Evolutionary conservation across 1,140 invertebrate species (phyloP), one percentile per base, ranked within the genome.

Genomic region (Scaptomyza hsui): DNA sequence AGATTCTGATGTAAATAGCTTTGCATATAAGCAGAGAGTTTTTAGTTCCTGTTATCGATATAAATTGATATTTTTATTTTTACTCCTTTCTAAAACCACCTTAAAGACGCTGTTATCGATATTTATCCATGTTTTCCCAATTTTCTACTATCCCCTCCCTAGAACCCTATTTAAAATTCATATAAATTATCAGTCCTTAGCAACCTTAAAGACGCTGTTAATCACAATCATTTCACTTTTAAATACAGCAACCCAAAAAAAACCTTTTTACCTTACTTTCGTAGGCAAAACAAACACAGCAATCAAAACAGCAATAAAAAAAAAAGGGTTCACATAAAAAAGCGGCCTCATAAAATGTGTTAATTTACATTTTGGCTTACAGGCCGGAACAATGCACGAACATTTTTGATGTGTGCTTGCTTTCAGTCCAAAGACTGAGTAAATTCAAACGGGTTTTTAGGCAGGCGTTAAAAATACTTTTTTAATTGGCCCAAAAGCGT

Each of bases 401-500:
- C 13, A 16, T 32, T 29, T 29, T 29, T 51, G 13, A 49, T 29
- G 9, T 49, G 5, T 47, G 45, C 13, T 12, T n/a, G n/a, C n/a
- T 15, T 37, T n/a, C 21, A 24, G 6, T 7, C 1, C 12, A 35
- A 37, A 21, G 21, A 13, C n/a, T 4, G 0, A 5, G 16, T 19
- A 47, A 69, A 19, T 61, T 39, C 47, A 48, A 51, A 15, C 29
- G 39, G 37, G 18, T 51, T 15, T 29, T 7, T 7, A 9, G 6
- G 37, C n/a, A 24, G 53, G 53, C 68, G 32, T 26, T n/a, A 59
- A 44, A 45, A 26, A 65, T 48, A 16, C 29, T 48, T 59, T 39
- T 51, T 48, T 65, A 65, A 72, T 65, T 65, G 69, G 37, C 29
- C 6, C 4, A 18, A 39, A 47, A 41, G 35, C 13, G 16, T 29